A percentile compares a stretch with the other conserved stretches of the same genome.
Conservation (phyloP, 35 echinoderm and acorn worm species). For the Ptychodera flava region DNA sequence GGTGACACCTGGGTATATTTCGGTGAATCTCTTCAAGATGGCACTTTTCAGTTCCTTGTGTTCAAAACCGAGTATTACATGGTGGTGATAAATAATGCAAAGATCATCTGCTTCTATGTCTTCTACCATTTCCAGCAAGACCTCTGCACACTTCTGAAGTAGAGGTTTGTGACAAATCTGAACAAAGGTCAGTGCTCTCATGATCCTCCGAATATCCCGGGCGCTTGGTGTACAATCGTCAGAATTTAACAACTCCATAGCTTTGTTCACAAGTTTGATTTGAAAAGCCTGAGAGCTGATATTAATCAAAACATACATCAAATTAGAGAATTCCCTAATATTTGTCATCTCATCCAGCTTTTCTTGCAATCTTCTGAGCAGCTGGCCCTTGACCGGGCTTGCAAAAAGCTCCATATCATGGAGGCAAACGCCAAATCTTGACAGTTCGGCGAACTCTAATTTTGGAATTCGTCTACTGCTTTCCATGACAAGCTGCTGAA, state of each 20-base stretch:
- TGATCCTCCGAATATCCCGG: constrained; percentile 46
- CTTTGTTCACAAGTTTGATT: constrained; percentile 32
- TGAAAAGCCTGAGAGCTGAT: constrained; percentile 25
- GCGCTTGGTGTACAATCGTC: constrained; percentile 12
- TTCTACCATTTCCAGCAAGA: constrained; percentile 38
- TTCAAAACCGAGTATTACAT: constrained; percentile 29
- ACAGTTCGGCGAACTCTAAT: constrained; percentile 41
- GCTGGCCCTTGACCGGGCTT: constrained; percentile 31
- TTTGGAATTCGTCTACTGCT: constrained; percentile 17
- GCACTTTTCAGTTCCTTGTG: constrained; percentile 18
- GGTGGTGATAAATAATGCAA: constrained; percentile 32
- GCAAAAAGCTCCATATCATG: constrained; percentile 33
- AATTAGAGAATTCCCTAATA: constrained; percentile 59
- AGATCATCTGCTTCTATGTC: constrained; percentile 32
- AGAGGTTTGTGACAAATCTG: neutral
- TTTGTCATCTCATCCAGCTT: constrained; percentile 34
- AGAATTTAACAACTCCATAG: constrained; percentile 6
- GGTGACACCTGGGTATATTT: constrained; percentile 9
- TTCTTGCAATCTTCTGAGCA: constrained; percentile 21
- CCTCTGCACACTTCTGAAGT: constrained; percentile 36
- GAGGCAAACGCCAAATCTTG: constrained; percentile 65
- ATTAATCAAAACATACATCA: constrained; percentile 44
- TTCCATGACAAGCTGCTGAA: constrained; percentile 51
- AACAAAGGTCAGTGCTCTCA: constrained; percentile 34
- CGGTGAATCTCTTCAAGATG: constrained; percentile 7